phyloP scores from a whole-genome alignment of 2,888 invertebrate species.

The Micoletzkya japonica region DNA sequence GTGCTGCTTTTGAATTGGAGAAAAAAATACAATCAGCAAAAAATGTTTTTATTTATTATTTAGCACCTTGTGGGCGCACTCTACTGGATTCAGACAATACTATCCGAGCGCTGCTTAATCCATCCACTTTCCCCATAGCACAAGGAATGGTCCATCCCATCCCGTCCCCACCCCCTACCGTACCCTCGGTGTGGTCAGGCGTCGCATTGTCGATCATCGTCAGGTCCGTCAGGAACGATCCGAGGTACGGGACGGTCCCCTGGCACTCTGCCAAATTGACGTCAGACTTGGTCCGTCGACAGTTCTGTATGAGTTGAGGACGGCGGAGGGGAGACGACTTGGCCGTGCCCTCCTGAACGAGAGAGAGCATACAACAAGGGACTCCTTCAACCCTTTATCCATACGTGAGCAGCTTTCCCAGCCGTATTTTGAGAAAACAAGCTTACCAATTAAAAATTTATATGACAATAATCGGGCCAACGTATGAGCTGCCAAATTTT shows the following conservation, averaged over 20 bases:
- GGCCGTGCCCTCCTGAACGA: slow-evolving; percentile 78
- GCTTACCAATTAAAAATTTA: too few species aligned
- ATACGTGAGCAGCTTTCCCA: too few species aligned
- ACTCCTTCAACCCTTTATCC: not conserved
- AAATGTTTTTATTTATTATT: not conserved
- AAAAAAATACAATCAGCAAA: not conserved
- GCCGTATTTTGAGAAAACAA: too few species aligned
- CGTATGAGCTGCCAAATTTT: too few species aligned
- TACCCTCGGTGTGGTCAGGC: slow-evolving; percentile 77
- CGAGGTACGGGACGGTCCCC: slow-evolving; percentile 78
- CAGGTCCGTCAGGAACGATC: slow-evolving; percentile 94
- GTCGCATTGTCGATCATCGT: slow-evolving; percentile 96
- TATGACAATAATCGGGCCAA: too few species aligned
- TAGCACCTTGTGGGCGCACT: not conserved
- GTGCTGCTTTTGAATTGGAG: not conserved
- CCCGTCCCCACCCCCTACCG: slow-evolving; percentile 60
- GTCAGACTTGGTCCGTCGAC: slow-evolving; percentile 61
- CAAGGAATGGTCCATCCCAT: not conserved
- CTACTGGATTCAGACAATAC: not conserved
- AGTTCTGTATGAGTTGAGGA: slow-evolving; percentile 54
- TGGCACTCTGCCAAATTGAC: slow-evolving; percentile 60
- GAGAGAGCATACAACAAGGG: too few species aligned
- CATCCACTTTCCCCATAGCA: not conserved
- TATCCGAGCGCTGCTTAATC: not conserved
- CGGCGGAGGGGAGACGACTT: slow-evolving; percentile 69